phyloP scores from a whole-genome alignment of 1,140 invertebrate species.

The Anoplophora glabripennis region DNA sequence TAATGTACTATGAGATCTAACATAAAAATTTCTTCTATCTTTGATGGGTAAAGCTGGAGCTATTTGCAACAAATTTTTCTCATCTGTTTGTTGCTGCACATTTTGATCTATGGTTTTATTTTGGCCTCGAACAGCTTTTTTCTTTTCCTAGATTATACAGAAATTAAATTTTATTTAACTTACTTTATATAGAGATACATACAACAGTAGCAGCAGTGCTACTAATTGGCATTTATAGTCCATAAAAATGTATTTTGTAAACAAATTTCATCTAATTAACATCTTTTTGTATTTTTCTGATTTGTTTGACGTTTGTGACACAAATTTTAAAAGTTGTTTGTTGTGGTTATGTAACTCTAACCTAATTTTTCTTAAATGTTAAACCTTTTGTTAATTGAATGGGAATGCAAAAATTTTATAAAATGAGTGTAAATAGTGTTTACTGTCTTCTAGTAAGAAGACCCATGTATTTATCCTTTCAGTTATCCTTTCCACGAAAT shows the following conservation, averaged over 20 bases:
- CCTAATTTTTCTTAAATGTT: too few relatives aligned
- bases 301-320: not conserved
- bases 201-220: constrained; percentile 35
- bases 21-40: constrained; percentile 50
- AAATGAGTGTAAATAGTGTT: constrained; percentile 5
- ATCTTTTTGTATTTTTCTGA: not conserved
- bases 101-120: constrained; percentile 30
- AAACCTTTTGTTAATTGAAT: too few relatives aligned
- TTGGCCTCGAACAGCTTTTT: constrained; percentile 27
- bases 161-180: too few relatives aligned
- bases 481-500: constrained; percentile 28
- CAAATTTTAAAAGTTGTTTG: constrained; percentile 1
- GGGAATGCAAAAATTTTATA: too few relatives aligned
- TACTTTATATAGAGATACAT: too few relatives aligned
- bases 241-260: constrained; percentile 25
- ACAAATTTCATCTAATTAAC: not conserved
- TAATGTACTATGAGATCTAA: constrained; percentile 56
- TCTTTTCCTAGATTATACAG: constrained; percentile 41
- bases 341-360: constrained; percentile 10
- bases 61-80: constrained; percentile 57
- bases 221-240: constrained; percentile 42
- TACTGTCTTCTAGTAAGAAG: constrained; percentile 1
- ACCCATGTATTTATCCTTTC: constrained; percentile 21
- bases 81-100: constrained; percentile 18
- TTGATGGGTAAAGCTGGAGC: constrained; percentile 58